Conservation (phyloP, 1,140 invertebrate genomes). For the Euglossa dilemma region DNA sequence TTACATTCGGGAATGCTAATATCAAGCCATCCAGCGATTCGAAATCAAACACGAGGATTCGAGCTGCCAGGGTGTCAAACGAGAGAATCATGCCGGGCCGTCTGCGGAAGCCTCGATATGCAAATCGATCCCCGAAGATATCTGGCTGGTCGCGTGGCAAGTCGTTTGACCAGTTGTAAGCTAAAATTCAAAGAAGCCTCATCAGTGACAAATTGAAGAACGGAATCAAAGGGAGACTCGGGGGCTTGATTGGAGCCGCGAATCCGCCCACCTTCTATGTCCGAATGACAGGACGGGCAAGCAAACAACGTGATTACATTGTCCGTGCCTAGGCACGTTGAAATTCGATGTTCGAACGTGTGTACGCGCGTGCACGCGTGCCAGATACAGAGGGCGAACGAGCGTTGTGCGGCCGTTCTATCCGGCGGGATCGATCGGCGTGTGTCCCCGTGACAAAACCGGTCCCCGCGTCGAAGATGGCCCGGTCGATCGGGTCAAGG, state of each 20-base stretch:
- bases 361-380: slow-evolving; percentile 28
- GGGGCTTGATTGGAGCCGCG: slow-evolving; percentile 31
- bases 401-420: background rate
- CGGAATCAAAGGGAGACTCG: slow-evolving; percentile 35
- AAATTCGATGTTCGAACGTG: slow-evolving; percentile 46
- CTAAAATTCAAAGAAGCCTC: slow-evolving; percentile 11
- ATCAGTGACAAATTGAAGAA: slow-evolving; percentile 29
- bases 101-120: background rate
- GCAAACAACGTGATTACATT: slow-evolving; percentile 56
- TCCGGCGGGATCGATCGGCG: slow-evolving; percentile 18
- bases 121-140: background rate
- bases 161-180: background rate
- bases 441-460: background rate
- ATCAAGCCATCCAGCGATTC: too few relatives aligned
- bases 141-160: background rate
- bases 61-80: too few relatives aligned
- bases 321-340: slow-evolving; percentile 39
- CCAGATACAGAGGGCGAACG: background rate
- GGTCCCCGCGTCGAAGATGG: background rate
- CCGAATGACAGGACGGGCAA: slow-evolving; percentile 41
- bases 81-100: too few relatives aligned
- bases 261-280: slow-evolving; percentile 44
- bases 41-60: too few relatives aligned
- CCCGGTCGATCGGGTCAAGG: background rate
- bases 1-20: too few relatives aligned